Base-by-base conservation (phyloP, 2,797 vertebrate species). In the Galaxias olidus region DNA sequence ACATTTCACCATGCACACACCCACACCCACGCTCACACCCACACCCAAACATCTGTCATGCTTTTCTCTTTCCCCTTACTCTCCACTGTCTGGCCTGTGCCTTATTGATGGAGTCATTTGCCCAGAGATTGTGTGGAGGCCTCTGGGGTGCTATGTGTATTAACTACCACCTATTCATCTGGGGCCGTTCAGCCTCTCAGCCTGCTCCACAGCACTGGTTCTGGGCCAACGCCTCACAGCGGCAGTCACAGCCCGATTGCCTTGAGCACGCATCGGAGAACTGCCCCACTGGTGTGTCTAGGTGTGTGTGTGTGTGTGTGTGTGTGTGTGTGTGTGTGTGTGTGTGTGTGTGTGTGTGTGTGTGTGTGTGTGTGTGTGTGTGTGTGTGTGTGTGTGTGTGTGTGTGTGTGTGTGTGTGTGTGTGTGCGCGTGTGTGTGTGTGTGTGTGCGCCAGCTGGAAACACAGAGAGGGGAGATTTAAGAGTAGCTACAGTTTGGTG, bases 131-230 rank as follows among this genome's bases (percentile, higher is more conserved):
- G 85, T 84, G 70, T 72, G 20, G 59, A 47, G 45, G 44, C 48
- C 59, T 60, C 83, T 52, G 1, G 81, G 77, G 85, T 69, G 30
- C 74, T 47, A 51, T 83, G 76, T 79, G 81, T 90, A 91, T 90
- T 89, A 87, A 91, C 90, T 86, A 88, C 75, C 87, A 85, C 87
- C 86, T 86, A 84, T 89, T 88, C 83, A 86, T 90, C 73, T 78
- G 78, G 65, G 71, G 68, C 72, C 51, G 66, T 76, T 82, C 75
- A 73, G 79, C 74, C 74, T 76, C 80, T 85, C 80, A 75, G 43
- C 30, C 0, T 50, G 62, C 76, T 74, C 68, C 58, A 44, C 73
- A 83, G 80, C 69, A 51, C 50, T 10, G 47, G 71, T 81, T 87
- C 65, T 79, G 76, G 83, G 68, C 81, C 80, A 66, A 1, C n/a